Conservation (phyloP, 1,140 invertebrate genomes). For the Zaprionus nigranus region DNA sequence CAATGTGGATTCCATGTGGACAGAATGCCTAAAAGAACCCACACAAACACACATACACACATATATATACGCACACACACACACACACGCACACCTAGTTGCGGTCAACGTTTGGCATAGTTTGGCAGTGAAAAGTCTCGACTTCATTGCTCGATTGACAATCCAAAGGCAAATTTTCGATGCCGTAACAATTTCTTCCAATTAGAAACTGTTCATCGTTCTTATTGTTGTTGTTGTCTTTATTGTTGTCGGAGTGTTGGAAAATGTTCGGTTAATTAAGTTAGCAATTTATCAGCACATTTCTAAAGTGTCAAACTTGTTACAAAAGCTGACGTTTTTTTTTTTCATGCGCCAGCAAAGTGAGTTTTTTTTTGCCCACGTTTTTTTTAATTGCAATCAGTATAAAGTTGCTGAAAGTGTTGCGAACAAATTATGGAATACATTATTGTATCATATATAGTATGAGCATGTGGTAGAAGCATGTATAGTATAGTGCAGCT, state of each 20-base stretch:
- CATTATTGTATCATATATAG: too few relatives aligned
- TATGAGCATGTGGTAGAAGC: too few relatives aligned
- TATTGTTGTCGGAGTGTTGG: background rate
- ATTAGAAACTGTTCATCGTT: background rate
- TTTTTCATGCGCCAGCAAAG: background rate
- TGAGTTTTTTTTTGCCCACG: background rate
- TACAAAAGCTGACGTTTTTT: background rate
- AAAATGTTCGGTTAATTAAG: constrained; percentile 3
- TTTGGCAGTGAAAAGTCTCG: background rate
- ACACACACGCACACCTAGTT: background rate
- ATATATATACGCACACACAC: background rate
- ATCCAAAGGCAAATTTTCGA: constrained; percentile 11
- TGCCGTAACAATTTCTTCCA: constrained; percentile 22
- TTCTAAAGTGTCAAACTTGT: background rate
- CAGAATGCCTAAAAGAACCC: constrained; percentile 26
- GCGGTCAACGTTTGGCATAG: background rate
- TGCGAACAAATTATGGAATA: too few relatives aligned
- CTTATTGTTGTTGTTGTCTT: background rate
- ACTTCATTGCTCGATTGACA: background rate
- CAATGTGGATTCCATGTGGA: constrained; percentile 42
- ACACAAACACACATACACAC: constrained; percentile 4
- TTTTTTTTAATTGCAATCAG: background rate
- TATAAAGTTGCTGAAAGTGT: too few relatives aligned
- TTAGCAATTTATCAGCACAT: background rate
- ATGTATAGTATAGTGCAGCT: too few relatives aligned